Percentiles rank a stretch among this genome's conserved stretches.
Conservation (phyloP, 35 echinoderm and acorn worm genomes). For the Heliocidaris tuberculata region DNA sequence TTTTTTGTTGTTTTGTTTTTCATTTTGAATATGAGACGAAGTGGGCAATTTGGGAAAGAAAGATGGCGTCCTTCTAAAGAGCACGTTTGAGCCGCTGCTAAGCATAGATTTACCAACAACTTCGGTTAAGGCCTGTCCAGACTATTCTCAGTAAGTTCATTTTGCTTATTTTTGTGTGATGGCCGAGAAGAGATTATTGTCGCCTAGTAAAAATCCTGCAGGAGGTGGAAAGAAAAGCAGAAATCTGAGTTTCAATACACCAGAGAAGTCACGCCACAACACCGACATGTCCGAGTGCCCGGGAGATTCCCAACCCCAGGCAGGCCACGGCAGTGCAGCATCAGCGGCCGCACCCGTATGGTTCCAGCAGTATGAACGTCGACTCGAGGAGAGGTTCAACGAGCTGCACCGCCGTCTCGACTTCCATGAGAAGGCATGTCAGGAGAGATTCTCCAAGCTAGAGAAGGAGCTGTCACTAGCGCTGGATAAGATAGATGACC, state of each 20-base stretch:
- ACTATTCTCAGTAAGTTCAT: neutral
- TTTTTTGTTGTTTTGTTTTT: too few species aligned
- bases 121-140: neutral
- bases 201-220: neutral
- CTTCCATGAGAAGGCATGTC: neutral
- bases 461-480: neutral
- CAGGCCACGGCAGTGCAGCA: neutral
- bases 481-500: neutral
- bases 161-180: neutral
- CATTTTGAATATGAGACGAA: too few species aligned
- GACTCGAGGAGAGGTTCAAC: neutral
- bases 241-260: neutral
- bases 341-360: neutral
- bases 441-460: neutral
- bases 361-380: neutral
- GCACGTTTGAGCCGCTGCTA: neutral
- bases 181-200: neutral
- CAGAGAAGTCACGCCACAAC: neutral
- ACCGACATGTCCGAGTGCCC: neutral
- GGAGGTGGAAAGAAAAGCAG: neutral
- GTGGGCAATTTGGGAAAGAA: too few species aligned
- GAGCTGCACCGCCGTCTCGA: neutral
- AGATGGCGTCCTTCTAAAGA: neutral
- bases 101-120: neutral
- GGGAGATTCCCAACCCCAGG: neutral